Conservation (phyloP, 2,113 vertebrate genomes). For the Atrichornis clamosus region DNA sequence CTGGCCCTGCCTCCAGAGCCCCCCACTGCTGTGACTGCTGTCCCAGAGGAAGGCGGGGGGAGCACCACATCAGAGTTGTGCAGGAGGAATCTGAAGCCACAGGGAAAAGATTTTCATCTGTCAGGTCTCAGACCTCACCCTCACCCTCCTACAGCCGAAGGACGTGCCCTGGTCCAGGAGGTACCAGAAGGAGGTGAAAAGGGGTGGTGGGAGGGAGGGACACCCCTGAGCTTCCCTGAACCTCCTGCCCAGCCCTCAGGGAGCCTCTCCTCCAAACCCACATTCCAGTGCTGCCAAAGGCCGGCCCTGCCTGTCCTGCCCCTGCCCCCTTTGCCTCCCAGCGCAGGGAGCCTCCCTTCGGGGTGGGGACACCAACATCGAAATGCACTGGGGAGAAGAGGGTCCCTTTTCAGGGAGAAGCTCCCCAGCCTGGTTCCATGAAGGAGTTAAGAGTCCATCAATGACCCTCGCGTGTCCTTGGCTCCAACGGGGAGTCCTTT, state of each 20-base stretch:
- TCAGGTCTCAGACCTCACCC: not conserved
- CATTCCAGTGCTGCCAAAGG: not conserved
- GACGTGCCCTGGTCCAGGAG: not conserved
- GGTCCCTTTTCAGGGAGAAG: not conserved
- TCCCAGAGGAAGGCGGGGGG: not conserved
- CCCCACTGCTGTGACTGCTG: not conserved
- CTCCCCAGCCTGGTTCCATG: not conserved
- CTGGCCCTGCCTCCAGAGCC: not conserved
- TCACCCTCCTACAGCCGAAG: no score
- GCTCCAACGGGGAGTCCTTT: not conserved
- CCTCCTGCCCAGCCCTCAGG: not conserved
- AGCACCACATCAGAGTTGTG: not conserved
- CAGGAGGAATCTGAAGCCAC: not conserved
- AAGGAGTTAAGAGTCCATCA: no score
- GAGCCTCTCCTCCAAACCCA: not conserved
- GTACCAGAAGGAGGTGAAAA: not conserved
- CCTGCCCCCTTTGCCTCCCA: not conserved
- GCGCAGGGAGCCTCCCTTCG: not conserved
- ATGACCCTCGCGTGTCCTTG: rapidly evolving
- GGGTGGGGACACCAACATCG: not conserved
- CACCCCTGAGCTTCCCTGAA: not conserved
- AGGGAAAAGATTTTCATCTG: not conserved
- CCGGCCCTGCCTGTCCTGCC: not conserved
- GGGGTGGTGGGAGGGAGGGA: not conserved
- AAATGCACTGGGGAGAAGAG: not conserved